Percentiles rank a stretch among this genome's conserved stretches.
These are phyloP conservation scores for Xyrauchen texanus DNA, from an alignment of 2,113 vertebrate species.

Conservation along the genomic window DNA sequence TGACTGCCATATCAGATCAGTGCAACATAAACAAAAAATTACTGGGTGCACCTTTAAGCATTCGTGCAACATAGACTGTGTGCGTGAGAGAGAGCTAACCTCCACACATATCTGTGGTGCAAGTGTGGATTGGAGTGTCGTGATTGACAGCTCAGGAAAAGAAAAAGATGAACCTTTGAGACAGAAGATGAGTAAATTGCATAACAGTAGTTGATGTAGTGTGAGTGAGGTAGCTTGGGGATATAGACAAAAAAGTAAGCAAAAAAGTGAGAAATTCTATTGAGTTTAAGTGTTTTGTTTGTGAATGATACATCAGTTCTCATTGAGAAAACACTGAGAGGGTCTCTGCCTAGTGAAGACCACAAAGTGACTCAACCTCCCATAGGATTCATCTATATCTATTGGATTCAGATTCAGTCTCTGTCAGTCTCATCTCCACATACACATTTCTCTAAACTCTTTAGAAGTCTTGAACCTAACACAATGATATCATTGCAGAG, in stretches of 20 bases:
- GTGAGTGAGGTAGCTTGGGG: slow-evolving; percentile 17
- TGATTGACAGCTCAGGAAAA: slow-evolving; percentile 22
- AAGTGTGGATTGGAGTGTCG: background rate
- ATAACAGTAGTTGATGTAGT: slow-evolving; percentile 21
- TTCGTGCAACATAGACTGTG: background rate
- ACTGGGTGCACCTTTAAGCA: background rate
- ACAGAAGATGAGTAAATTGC: slow-evolving; percentile 22
- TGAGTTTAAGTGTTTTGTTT: background rate
- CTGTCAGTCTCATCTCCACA: background rate
- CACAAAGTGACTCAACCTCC: slow-evolving; percentile 15
- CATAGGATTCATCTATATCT: slow-evolving; percentile 4
- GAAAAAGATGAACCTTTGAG: slow-evolving; percentile 22
- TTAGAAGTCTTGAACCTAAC: background rate
- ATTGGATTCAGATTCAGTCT: no score
- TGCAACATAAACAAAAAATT: no score
- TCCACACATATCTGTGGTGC: background rate
- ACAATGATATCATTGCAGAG: background rate
- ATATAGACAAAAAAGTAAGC: background rate
- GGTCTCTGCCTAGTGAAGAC: slow-evolving; percentile 16
- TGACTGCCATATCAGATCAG: no score
- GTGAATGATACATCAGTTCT: slow-evolving; percentile 2
- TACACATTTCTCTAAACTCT: background rate
- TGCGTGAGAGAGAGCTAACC: background rate
- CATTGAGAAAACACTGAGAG: background rate
- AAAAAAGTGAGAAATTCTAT: background rate